Base-by-base conservation (phyloP, 2,113 vertebrate species). In the Petrocephalus microphthalmus region DNA sequence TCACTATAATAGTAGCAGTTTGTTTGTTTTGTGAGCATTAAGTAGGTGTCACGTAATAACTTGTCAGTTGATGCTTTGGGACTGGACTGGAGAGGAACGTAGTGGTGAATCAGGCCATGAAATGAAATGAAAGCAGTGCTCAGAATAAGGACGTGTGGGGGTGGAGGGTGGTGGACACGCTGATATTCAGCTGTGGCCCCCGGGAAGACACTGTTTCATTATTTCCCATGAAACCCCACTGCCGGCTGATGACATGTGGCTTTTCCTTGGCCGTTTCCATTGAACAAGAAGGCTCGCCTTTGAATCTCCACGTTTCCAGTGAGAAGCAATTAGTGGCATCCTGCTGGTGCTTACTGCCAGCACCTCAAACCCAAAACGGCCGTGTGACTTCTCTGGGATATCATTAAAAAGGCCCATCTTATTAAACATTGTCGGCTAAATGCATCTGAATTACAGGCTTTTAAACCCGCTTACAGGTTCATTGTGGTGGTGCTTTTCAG, bases 211-310 rank as follows among this genome's bases (percentile, higher is more conserved):
- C 82, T 8, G 83, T 89, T 91, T 54, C 89, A 57, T 89, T 87
- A 87, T 91, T 88, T 87, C 84, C 84, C 71, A 57, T 85, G 87
- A 91, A 89, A 86, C 53, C 84, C 84, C 33, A 84, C 85, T 85
- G 57, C 67, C 29, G 74, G 53, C 57, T 86, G 87, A 88, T 71
- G 56, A 87, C 87, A 87, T 84, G 20, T 33, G 45, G 83, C 37
- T 54, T 54, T 87, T 15, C 57, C 42, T 78, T 10, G 64, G 42
- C 81, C 64, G 5, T 25, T 33, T 19, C 52, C 82, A n/a, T 71
- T 54, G 83, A 84, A 85, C 33, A 54, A 74, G 42, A 88, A 42
- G 7, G 56, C 84, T 87, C 22, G 57, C 78, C 67, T 52, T 81
- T 89, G 89, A 88, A 89, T 90, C 87, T 47, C 86, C 88, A 89